A percentile compares a stretch with the other conserved stretches of the same genome.
phyloP scores from a whole-genome alignment of 2,797 vertebrate species.

The Phoeniculus purpureus region DNA sequence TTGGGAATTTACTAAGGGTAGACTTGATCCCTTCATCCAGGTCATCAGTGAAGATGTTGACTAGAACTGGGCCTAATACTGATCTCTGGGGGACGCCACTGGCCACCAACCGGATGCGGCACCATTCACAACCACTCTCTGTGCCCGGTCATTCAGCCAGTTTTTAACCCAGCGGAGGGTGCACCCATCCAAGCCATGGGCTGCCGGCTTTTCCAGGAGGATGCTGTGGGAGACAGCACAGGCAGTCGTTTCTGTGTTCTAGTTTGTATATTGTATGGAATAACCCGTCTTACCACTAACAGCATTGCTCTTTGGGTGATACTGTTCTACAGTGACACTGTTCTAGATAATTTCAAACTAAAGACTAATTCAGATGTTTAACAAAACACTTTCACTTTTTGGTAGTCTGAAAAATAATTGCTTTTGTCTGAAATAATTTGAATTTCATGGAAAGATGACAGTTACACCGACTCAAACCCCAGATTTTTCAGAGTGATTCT shows the following conservation, averaged over 20 bases:
- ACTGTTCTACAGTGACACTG: not conserved
- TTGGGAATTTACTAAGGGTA: too few species aligned
- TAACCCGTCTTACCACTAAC: not conserved
- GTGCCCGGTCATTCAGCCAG: too few species aligned
- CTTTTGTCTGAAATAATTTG: not conserved
- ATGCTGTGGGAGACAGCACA: not conserved
- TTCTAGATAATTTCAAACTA: not conserved
- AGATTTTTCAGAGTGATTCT: not conserved
- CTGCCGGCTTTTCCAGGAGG: too few species aligned
- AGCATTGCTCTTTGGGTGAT: not conserved
- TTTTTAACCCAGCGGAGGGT: too few species aligned
- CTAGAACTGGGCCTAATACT: too few species aligned
- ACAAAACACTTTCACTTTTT: not conserved
- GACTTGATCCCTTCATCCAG: too few species aligned
- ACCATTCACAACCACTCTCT: too few species aligned
- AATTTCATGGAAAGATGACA: not conserved
- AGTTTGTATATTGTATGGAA: not conserved
- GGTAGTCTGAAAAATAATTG: not conserved
- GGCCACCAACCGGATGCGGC: too few species aligned
- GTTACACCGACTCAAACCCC: not conserved
- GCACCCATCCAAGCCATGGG: too few species aligned
- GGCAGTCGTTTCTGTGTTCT: not conserved
- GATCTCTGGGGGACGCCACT: too few species aligned
- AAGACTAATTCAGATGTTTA: not conserved
- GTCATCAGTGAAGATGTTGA: too few species aligned